Conservation (phyloP, 2,113 vertebrate genomes). For the Hyla sarda region DNA sequence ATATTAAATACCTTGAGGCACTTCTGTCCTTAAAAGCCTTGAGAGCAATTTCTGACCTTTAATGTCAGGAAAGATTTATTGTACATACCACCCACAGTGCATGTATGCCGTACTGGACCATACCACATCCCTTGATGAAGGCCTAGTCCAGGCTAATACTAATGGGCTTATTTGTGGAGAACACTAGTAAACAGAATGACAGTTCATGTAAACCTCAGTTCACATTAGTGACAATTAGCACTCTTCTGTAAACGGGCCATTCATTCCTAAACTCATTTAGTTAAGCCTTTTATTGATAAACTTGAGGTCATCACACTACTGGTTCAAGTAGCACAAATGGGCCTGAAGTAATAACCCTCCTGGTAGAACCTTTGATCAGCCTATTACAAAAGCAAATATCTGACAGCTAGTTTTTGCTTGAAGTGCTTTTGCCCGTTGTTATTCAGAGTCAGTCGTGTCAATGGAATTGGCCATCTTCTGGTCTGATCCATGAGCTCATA, state of each 20-base stretch:
- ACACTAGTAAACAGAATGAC: background rate
- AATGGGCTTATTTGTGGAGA: background rate
- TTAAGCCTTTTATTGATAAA: constrained; percentile 27
- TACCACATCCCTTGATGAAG: background rate
- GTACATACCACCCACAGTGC: constrained; percentile 34
- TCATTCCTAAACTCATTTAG: background rate
- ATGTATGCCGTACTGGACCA: background rate
- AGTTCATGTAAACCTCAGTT: background rate
- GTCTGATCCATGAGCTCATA: background rate
- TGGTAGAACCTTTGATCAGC: constrained; percentile 2
- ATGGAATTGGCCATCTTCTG: background rate
- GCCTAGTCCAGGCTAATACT: background rate
- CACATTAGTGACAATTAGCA: constrained; percentile 4
- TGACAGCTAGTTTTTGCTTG: background rate
- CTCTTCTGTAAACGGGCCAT: background rate
- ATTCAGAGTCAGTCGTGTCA: background rate
- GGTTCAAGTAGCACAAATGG: background rate
- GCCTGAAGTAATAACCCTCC: background rate
- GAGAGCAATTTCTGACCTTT: constrained; percentile 30
- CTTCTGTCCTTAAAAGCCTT: background rate
- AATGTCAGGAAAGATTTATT: constrained; percentile 37
- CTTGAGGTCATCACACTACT: background rate
- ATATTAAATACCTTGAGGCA: constrained; percentile 31
- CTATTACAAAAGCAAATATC: constrained; percentile 4
- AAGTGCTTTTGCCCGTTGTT: background rate